These are phyloP conservation scores for Okapia johnstoni DNA, from an alignment of 2,113 vertebrate species.

Conservation along the genomic window DNA sequence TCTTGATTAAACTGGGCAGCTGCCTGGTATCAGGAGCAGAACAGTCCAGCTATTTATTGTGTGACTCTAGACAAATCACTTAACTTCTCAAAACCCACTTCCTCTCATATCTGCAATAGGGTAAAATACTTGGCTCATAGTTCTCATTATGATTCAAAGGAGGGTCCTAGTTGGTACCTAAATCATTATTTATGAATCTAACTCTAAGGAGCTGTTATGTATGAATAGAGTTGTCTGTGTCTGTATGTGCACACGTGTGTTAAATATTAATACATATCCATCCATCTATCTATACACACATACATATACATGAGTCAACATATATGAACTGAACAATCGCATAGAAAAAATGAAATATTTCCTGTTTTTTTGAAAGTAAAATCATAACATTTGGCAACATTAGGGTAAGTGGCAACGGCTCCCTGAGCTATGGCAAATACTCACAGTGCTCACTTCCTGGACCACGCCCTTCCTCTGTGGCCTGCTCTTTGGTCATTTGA, in stretches of 20 bases:
- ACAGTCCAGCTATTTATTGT: neutral
- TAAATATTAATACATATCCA: neutral
- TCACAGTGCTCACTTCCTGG: neutral
- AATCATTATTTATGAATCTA: neutral
- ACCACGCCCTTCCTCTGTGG: neutral
- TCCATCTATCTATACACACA: neutral
- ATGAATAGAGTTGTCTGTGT: neutral
- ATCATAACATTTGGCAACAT: neutral
- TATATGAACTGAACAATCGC: neutral
- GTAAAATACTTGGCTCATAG: neutral
- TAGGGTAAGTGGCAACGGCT: neutral
- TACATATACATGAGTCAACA: neutral
- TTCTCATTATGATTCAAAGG: neutral
- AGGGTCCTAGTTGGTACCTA: neutral
- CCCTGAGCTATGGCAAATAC: neutral
- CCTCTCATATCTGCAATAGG: no score
- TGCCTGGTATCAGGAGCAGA: neutral
- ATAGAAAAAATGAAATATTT: neutral
- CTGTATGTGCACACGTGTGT: neutral
- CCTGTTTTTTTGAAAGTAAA: conserved; percentile 11
- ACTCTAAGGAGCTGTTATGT: neutral
- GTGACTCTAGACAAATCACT: neutral
- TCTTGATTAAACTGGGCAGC: neutral
- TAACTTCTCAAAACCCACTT: neutral
- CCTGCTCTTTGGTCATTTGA: neutral